Conservation (phyloP, 2,797 vertebrate species). For the Cheirogaleus major region DNA sequence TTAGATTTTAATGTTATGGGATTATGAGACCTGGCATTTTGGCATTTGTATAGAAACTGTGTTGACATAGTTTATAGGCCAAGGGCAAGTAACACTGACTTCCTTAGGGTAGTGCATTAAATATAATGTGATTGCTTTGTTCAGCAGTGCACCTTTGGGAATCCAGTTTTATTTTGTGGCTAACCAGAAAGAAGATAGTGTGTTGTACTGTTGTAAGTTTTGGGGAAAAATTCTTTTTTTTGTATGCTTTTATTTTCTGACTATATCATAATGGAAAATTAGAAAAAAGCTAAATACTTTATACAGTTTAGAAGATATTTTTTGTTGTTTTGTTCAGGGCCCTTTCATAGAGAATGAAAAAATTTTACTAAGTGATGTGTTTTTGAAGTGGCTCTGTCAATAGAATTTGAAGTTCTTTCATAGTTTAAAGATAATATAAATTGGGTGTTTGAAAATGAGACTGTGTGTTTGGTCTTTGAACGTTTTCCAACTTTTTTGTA, state of each 20-base stretch:
- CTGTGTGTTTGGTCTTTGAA: slow-evolving; percentile 24
- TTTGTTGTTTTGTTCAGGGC: neutral
- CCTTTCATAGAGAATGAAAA: slow-evolving; percentile 49
- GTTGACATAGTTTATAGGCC: neutral
- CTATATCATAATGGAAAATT: slow-evolving; percentile 7
- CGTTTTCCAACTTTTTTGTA: neutral
- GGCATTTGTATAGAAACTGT: slow-evolving; percentile 46
- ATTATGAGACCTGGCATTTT: slow-evolving; percentile 19
- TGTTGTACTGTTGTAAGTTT: neutral
- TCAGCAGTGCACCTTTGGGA: neutral
- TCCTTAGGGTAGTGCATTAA: neutral
- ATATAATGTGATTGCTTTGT: neutral
- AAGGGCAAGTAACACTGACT: neutral
- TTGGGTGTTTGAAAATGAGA: slow-evolving; percentile 14
- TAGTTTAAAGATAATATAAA: slow-evolving; percentile 47
- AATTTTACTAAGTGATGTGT: slow-evolving; percentile 16
- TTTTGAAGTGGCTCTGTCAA: slow-evolving; percentile 4
- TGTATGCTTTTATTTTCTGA: slow-evolving; percentile 16
- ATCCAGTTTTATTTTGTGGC: slow-evolving; percentile 35
- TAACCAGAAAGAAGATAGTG: slow-evolving; percentile 3
- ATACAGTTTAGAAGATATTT: slow-evolving; percentile 21
- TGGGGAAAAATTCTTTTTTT: neutral
- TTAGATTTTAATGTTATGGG: slow-evolving; percentile 42
- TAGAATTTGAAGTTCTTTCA: slow-evolving; percentile 18
- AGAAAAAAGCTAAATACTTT: slow-evolving; percentile 23